A percentile compares a stretch with the other conserved stretches of the same genome.
phyloP scores from a whole-genome alignment of 2,113 vertebrate species.

The Ochotona princeps region DNA sequence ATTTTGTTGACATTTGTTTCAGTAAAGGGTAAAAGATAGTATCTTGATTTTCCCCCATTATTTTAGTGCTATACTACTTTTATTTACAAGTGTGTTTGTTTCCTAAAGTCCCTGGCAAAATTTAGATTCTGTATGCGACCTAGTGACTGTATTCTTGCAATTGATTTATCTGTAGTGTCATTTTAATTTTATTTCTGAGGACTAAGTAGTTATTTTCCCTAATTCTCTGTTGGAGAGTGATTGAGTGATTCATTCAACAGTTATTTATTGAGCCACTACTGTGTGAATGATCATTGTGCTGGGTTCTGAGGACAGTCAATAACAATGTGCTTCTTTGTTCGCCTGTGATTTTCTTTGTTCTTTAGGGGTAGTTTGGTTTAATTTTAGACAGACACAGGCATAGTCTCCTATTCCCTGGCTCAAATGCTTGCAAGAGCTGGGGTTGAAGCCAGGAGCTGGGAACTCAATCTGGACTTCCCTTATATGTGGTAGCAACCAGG shows the following conservation, averaged over 20 bases:
- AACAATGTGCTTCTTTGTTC: conserved; percentile 31
- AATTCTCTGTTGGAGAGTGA: conserved; percentile 41
- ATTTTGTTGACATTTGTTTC: conserved; percentile 25
- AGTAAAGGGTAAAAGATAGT: background rate
- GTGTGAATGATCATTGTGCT: conserved; percentile 22
- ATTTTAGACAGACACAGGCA: background rate
- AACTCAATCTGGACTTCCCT: no score
- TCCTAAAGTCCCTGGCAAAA: conserved; percentile 36
- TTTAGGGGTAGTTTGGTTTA: background rate
- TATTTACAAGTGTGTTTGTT: conserved; percentile 27
- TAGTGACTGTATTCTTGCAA: background rate
- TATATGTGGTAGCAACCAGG: no score
- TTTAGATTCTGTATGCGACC: conserved; percentile 33
- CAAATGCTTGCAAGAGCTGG: no score
- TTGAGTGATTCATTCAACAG: conserved; percentile 13
- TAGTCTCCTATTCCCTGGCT: no score
- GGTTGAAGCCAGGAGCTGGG: no score
- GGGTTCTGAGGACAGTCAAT: background rate
- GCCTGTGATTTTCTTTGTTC: background rate
- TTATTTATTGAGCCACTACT: conserved; percentile 57
- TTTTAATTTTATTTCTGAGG: conserved; percentile 48
- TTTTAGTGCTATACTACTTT: background rate
- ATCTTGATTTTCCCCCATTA: background rate
- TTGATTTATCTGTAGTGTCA: conserved; percentile 38
- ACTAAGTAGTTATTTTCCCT: conserved; percentile 22